Percentiles rank a stretch among this genome's conserved stretches.
Conservation (phyloP, 92 coral and sea anemone species). For the Blastomussa wellsi region DNA sequence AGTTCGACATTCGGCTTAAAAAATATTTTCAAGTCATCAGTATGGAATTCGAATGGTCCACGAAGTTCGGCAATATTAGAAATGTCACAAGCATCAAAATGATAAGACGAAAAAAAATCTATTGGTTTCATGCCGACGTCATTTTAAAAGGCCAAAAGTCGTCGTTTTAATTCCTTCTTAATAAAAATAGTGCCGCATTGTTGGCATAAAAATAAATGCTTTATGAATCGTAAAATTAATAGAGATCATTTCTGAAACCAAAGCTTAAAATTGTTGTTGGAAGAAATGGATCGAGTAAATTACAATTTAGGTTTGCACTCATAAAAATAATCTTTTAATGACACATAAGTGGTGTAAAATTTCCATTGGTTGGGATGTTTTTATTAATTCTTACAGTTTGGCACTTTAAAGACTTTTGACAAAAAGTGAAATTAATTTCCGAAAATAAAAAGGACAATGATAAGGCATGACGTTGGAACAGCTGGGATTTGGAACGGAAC, state of each 20-base stretch:
- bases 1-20: background rate
- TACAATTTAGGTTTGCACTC: background rate
- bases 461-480: background rate
- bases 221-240: background rate
- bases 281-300: background rate
- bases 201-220: background rate
- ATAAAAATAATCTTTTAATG: background rate
- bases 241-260: background rate
- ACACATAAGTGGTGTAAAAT: background rate
- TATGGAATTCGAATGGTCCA: background rate
- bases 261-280: background rate
- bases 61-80: background rate
- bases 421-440: background rate
- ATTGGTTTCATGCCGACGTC: background rate
- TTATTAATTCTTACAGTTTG: background rate
- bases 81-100: background rate
- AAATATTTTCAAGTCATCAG: background rate
- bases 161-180: background rate
- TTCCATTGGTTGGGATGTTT: background rate
- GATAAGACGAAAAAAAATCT: background rate
- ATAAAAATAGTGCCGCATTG: background rate
- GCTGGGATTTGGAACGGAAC: background rate
- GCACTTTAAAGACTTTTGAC: background rate
- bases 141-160: background rate
- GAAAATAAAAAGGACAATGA: background rate